These are phyloP conservation scores for Epinephelus cyanopodus DNA, from an alignment of 2,113 vertebrate genomes.

Conservation along the genomic window DNA sequence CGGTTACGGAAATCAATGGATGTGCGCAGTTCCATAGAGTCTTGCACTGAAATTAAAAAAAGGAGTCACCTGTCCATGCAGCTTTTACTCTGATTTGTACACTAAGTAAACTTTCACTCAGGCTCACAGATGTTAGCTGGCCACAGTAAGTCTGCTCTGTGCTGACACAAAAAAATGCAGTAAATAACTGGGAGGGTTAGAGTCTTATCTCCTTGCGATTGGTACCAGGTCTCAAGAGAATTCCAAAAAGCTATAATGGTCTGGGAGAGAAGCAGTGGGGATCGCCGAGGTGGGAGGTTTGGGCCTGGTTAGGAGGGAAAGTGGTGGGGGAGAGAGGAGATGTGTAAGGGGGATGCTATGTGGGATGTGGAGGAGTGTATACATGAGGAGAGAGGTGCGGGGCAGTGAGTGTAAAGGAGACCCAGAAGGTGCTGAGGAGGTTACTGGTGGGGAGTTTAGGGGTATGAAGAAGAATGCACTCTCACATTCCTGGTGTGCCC, in stretches of 20 bases:
- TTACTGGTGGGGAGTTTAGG: constrained; percentile 38
- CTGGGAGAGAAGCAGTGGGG: not conserved
- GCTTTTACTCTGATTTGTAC: not conserved
- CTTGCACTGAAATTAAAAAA: too few relatives aligned
- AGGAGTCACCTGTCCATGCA: too few relatives aligned
- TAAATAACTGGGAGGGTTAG: constrained; percentile 45
- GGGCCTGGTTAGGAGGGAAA: not conserved
- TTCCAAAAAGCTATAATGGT: constrained; percentile 14
- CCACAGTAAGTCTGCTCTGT: constrained; percentile 31
- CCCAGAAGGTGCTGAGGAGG: constrained; percentile 58
- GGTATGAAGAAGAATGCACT: constrained; percentile 43
- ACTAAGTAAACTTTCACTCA: not conserved
- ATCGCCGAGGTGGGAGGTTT: constrained; percentile 17
- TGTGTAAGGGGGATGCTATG: constrained; percentile 20
- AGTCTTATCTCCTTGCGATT: constrained; percentile 53
- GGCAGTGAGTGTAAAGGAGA: constrained; percentile 41
- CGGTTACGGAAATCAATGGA: too few relatives aligned
- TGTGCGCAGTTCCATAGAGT: too few relatives aligned
- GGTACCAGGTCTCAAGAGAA: constrained; percentile 59
- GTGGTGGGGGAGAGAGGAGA: not conserved
- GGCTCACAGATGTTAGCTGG: not conserved
- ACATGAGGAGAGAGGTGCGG: not conserved
- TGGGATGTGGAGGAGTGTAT: constrained; percentile 39
- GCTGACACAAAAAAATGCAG: constrained; percentile 13
- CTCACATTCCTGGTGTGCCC: constrained; percentile 76